Percentiles rank a stretch among this genome's conserved stretches.
These are phyloP conservation scores for Paracyprichromis sp. DNA, from an alignment of 2,113 vertebrate species.

Conservation along the genomic window DNA sequence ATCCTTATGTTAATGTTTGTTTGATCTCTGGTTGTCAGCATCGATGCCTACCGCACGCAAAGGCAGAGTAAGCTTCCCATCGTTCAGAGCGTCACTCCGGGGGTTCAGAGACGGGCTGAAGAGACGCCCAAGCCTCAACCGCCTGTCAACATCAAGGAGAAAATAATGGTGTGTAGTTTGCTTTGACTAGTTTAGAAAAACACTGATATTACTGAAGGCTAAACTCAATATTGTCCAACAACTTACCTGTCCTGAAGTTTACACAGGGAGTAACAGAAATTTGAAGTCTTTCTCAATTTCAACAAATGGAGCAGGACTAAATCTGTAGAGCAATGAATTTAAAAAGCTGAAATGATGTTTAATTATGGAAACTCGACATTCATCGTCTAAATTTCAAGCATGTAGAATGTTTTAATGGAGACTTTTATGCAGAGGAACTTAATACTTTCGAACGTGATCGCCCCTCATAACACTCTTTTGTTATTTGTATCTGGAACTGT, in stretches of 20 bases:
- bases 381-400: background rate
- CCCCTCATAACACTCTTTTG: background rate
- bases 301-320: background rate
- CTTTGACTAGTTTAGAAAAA: background rate
- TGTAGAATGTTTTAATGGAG: background rate
- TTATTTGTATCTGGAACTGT: background rate
- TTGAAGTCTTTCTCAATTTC: background rate
- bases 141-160: conserved; percentile 54
- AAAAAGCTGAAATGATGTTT: background rate
- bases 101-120: background rate
- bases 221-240: background rate
- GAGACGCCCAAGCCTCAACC: conserved; percentile 18
- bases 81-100: conserved; percentile 37
- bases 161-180: conserved; percentile 47
- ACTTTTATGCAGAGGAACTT: background rate
- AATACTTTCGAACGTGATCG: rapidly evolving
- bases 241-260: background rate
- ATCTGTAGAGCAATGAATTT: background rate
- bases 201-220: background rate
- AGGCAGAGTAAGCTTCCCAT: conserved; percentile 30
- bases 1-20: background rate
- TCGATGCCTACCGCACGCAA: conserved; percentile 70
- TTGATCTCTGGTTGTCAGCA: conserved; percentile 34
- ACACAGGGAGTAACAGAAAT: background rate
- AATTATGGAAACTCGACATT: background rate